phyloP scores from a whole-genome alignment of 2,113 vertebrate genomes.

The Marmota monax region DNA sequence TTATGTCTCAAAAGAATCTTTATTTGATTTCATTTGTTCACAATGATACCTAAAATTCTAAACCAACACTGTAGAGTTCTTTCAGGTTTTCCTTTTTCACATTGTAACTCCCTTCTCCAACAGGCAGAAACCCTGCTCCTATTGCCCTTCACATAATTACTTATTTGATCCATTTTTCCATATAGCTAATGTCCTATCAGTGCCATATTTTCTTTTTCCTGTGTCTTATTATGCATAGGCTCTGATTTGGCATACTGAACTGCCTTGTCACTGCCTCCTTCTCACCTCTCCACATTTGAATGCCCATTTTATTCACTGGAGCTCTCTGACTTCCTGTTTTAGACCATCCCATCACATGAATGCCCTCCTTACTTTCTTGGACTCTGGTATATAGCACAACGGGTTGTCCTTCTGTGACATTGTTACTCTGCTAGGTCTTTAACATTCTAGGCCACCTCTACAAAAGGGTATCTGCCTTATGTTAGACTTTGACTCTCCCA shows the following conservation, averaged over 20 bases:
- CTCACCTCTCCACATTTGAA: not conserved
- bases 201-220: not conserved
- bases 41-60: not conserved
- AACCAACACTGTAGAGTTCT: not conserved
- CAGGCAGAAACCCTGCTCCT: not conserved
- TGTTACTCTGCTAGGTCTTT: not conserved
- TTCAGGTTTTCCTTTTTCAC: not conserved
- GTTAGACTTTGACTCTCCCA: not conserved
- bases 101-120: conserved; percentile 1
- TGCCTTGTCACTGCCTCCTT: not conserved
- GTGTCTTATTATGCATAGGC: not conserved
- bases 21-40: not conserved
- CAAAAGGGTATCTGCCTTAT: not conserved
- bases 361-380: not conserved
- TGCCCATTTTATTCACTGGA: not conserved
- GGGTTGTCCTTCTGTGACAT: not conserved
- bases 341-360: not conserved
- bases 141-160: not conserved
- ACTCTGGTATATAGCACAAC: not conserved
- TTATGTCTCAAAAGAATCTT: not conserved
- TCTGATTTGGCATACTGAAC: not conserved
- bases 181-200: not conserved
- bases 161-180: not conserved
- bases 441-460: not conserved
- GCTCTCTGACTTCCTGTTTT: not conserved